Base-by-base conservation (phyloP, 2,888 invertebrate genomes). In the Leptinotarsa juncta region DNA sequence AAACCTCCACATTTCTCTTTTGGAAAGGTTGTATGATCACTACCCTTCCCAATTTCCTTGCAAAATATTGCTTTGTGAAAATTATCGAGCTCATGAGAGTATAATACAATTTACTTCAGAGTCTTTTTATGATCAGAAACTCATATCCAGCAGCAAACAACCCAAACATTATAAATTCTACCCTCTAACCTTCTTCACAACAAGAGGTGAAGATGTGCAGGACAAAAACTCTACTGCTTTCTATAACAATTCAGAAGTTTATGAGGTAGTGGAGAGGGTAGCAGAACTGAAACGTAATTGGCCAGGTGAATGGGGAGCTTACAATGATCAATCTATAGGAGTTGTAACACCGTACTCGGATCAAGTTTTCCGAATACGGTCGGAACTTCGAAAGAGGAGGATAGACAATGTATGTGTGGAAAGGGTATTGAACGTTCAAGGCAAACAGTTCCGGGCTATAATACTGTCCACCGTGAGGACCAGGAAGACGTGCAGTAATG, bases 321-420 rank as follows among this genome's bases (percentile, higher is more conserved):
- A 93, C 68, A 91, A 92, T 79, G 95, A 95, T 81, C 92, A 92
- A 76, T 93, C 94, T 74, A 94, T 96, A 76, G 95, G 96, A 1
- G 94, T 96, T n/a, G 92, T 96, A 87, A 93, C 95, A 0, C 95
- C 95, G 1, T 96, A 96, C 86, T 91, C 94, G 0, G 96, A 96
- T 87, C 96, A 96, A 49, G 92, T 92, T 4, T 91, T 92, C 81
- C 90, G 94, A 77, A 95, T 96, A 78, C 90, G 96, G 74, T 91
- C 92, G 48, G 95, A 95, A 83, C 87, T 96, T 71, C 89, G 95
- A 42, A 94, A 94, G 83, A 90, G 93, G 5, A 90, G 93, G 49
- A 90, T 96, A 87, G 91, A 91, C 78, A 93, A 93, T 73, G 93
- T 96, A 65, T 94, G 94, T 15, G 96, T 96, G 2, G 96, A 96